Percentiles rank a stretch among this genome's conserved stretches.
Conservation (phyloP, 2,113 vertebrate genomes). For the Phalacrocorax aristotelis region DNA sequence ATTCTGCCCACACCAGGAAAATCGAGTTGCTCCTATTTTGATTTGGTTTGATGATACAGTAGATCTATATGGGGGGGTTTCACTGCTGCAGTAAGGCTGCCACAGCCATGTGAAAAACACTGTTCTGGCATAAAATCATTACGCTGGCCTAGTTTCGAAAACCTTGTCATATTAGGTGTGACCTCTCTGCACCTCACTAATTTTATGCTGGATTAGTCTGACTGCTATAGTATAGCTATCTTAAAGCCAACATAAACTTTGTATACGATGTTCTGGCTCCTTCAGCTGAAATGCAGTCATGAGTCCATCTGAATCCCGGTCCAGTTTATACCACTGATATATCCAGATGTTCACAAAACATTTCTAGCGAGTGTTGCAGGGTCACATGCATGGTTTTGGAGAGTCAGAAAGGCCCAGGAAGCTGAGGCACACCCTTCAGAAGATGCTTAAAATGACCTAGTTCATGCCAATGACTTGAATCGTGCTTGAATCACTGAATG, state of each 20-base stretch:
- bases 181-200: background rate
- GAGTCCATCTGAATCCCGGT: background rate
- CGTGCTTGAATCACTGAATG: fast-evolving
- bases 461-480: background rate
- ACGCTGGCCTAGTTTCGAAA: background rate
- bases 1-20: background rate
- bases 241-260: background rate
- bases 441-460: background rate
- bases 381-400: background rate
- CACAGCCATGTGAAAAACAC: background rate
- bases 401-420: background rate
- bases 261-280: background rate
- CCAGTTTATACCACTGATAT: fast-evolving
- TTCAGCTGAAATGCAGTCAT: background rate
- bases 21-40: background rate
- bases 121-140: background rate
- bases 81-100: background rate
- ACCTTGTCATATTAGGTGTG: background rate
- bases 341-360: background rate
- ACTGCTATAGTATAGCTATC: background rate
- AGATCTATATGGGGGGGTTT: background rate
- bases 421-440: background rate
- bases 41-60: background rate
- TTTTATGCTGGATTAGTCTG: background rate
- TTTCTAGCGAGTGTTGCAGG: background rate